Evolutionary conservation across 1,140 invertebrate species (phyloP).

Genomic region (Drosophila ohnishii): DNA sequence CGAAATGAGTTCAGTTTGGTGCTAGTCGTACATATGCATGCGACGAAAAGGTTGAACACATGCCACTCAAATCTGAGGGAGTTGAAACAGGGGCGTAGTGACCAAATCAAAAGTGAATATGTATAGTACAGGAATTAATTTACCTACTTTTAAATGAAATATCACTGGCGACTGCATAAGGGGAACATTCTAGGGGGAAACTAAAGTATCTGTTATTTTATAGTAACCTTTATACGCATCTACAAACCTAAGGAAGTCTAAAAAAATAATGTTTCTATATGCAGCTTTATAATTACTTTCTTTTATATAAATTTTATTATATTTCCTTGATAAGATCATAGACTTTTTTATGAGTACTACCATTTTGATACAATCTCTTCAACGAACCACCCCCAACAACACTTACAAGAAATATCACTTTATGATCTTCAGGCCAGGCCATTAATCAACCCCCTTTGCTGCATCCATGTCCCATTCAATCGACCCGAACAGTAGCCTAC

Average conservation of each 20-base stretch:
- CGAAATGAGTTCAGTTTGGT: slow-evolving; percentile 53
- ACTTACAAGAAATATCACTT: slow-evolving; percentile 29
- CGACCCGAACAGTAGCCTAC: slow-evolving; percentile 37
- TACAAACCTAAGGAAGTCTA: no score
- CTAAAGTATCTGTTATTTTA: background rate
- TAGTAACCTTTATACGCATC: background rate
- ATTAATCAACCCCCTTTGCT: slow-evolving; percentile 31
- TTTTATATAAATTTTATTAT: background rate
- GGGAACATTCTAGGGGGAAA: background rate
- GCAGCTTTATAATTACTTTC: background rate
- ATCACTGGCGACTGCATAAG: background rate
- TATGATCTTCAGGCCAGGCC: slow-evolving; percentile 12
- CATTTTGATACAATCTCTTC: slow-evolving; percentile 6
- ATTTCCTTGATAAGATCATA: slow-evolving; percentile 13
- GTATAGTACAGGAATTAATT: background rate
- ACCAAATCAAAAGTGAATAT: no score
- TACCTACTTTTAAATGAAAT: background rate
- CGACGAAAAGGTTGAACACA: slow-evolving; percentile 55
- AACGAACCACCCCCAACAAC: slow-evolving; percentile 15
- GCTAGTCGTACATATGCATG: slow-evolving; percentile 10
- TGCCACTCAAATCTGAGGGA: slow-evolving; percentile 7
- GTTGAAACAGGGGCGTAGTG: slow-evolving; percentile 29
- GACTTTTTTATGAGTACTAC: background rate
- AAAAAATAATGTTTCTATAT: no score
- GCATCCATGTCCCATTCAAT: slow-evolving; percentile 33